These are phyloP conservation scores for Pseudomyrmex flavicornis DNA, from an alignment of 1,140 invertebrate genomes.

Conservation along the genomic window DNA sequence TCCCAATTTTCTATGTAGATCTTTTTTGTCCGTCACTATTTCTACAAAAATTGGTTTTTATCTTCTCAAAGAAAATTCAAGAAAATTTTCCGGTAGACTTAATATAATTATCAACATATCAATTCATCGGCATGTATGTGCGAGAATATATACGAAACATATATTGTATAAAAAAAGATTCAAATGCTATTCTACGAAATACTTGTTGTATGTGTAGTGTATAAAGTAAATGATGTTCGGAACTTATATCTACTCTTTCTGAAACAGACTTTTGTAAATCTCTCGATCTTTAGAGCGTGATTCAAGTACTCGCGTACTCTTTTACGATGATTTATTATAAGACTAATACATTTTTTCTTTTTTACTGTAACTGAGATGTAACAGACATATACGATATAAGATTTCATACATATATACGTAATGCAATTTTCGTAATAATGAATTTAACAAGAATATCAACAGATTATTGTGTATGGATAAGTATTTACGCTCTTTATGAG, in stretches of 20 bases:
- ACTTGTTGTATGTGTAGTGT: neutral
- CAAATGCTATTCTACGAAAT: constrained; percentile 45
- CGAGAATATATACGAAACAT: constrained; percentile 19
- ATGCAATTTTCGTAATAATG: constrained; percentile 46
- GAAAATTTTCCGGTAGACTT: neutral
- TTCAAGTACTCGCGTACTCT: neutral
- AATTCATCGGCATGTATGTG: constrained; percentile 46
- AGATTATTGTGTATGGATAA: constrained; percentile 52
- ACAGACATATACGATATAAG: constrained; percentile 41
- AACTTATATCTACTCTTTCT: constrained; percentile 12
- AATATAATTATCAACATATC: constrained; percentile 41
- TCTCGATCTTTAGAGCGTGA: constrained; percentile 11
- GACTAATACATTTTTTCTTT: constrained; percentile 49
- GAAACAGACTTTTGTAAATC: constrained; percentile 10
- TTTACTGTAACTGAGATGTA: constrained; percentile 42
- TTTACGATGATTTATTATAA: neutral
- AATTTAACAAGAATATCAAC: constrained; percentile 62
- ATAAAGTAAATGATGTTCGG: constrained; percentile 15
- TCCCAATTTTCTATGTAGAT: too few relatives aligned
- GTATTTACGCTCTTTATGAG: constrained; percentile 49
- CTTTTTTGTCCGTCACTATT: too few relatives aligned
- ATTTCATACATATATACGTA: constrained; percentile 39
- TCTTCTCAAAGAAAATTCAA: too few relatives aligned
- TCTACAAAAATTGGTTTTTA: too few relatives aligned
- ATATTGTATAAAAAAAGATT: constrained; percentile 39